A percentile compares a stretch with the other conserved stretches of the same genome.
These are phyloP conservation scores for Drosophila buzzatii DNA, from an alignment of 2,888 invertebrate species.

Conservation along the genomic window DNA sequence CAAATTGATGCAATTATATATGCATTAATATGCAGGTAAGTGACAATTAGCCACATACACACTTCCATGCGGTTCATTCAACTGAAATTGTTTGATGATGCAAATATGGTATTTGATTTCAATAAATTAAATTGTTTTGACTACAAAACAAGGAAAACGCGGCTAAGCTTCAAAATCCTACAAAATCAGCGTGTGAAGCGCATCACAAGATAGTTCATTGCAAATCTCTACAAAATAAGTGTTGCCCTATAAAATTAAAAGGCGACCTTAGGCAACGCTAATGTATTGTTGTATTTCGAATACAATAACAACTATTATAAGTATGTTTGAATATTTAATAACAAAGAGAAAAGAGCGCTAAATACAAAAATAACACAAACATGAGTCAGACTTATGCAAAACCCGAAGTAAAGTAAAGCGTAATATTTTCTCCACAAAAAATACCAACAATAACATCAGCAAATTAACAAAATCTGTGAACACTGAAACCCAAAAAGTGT, in stretches of 20 bases:
- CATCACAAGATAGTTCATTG: not conserved
- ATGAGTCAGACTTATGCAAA: constrained; percentile 39
- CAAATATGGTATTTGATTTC: constrained; percentile 8
- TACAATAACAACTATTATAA: constrained; percentile 2
- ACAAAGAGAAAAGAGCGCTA: constrained; percentile 21
- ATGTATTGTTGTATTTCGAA: not conserved
- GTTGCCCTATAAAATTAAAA: not conserved
- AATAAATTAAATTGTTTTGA: not conserved
- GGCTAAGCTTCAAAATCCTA: not conserved
- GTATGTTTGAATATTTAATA: not conserved
- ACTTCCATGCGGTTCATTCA: constrained; percentile 43
- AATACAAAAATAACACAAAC: constrained; percentile 36
- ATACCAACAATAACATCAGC: constrained; percentile 25
- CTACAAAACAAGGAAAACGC: not conserved
- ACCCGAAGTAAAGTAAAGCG: constrained; percentile 27
- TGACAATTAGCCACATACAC: constrained; percentile 32
- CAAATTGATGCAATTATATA: constrained; percentile 45
- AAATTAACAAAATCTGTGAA: constrained; percentile 39
- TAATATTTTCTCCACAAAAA: constrained; percentile 40
- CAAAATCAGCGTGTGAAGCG: not conserved
- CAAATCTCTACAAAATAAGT: constrained; percentile 7
- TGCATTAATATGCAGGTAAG: constrained; percentile 29
- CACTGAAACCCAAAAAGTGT: constrained; percentile 62
- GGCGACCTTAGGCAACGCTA: not conserved
- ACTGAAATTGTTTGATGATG: constrained; percentile 21